Evolutionary conservation across 2,888 invertebrate species (phyloP).

Genomic region (Arge pagana): DNA sequence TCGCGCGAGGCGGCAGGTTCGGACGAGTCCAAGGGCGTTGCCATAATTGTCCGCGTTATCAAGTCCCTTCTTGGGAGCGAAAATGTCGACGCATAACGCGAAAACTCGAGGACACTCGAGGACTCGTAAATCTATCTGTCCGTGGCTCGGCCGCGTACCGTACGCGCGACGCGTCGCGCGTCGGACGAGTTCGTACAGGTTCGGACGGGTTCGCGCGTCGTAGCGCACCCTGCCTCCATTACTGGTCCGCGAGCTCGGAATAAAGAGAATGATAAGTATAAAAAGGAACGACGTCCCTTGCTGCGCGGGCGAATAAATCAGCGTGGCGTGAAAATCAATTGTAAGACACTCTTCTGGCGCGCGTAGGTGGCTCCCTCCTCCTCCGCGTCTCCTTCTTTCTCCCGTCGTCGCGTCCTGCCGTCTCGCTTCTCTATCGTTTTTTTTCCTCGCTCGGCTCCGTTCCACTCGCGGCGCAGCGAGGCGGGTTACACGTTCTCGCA

Average conservation of each 20-base stretch:
- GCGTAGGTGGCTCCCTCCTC: constrained; percentile 27
- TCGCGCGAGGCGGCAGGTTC: too few relatives aligned
- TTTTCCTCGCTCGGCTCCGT: not conserved
- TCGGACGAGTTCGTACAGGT: constrained; percentile 46
- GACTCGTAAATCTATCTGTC: too few relatives aligned
- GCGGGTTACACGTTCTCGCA: not conserved
- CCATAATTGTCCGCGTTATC: too few relatives aligned
- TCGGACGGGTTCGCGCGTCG: constrained; percentile 6
- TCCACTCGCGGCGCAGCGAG: not conserved
- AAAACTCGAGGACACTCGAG: too few relatives aligned
- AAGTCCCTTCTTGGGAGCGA: too few relatives aligned
- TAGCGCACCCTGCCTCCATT: constrained; percentile 32
- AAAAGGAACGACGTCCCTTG: not conserved
- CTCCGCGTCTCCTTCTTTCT: constrained; percentile 14
- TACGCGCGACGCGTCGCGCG: not conserved
- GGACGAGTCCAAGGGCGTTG: too few relatives aligned
- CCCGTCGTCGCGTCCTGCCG: too few relatives aligned
- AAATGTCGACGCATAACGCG: too few relatives aligned
- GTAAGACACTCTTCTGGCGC: constrained; percentile 43
- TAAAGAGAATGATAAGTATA: not conserved
- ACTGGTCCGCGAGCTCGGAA: constrained; percentile 39
- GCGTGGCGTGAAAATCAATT: constrained; percentile 53
- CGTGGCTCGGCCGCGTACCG: too few relatives aligned
- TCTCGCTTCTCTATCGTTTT: too few relatives aligned
- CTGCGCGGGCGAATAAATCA: constrained; percentile 46